Base-by-base conservation (phyloP, 2,888 invertebrate genomes). In the Perizoma flavofasciatum region DNA sequence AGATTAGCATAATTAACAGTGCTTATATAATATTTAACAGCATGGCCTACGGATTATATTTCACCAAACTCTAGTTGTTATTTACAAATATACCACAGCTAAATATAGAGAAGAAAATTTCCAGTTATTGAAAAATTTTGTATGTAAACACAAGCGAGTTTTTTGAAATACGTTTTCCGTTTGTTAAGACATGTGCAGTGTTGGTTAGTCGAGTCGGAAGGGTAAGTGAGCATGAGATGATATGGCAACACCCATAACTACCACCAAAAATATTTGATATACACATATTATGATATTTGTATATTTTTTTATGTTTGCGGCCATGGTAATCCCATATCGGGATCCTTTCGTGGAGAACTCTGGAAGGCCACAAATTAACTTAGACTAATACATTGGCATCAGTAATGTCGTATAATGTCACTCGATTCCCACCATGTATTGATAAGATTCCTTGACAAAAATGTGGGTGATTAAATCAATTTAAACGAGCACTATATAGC, bases 331-430 rank as follows among this genome's bases (percentile, higher is more conserved):
- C 72, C 71, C 68, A 55, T 62, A 59, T 61, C 11, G 70, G 72
- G 78, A 70, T 75, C 79, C 83, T 77, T 58, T 49, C 85, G 92
- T 92, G 92, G 92, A 92, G 92, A 92, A 92, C 92, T 92, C 92
- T 88, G 92, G 92, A 92, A 92, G 91, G 88, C 90, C 90, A 90
- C 89, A 81, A 66, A 76, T 71, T 72, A 77, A 75, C 75, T 72
- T 70, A 67, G 70, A 76, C 71, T 70, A 70, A 7, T 5, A 53
- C 60, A 70, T 63, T 68, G 67, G 75, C 78, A 73, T 75, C 70
- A 51, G 22, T 33, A 49, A 72, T 72, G 71, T 75, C 73, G 74
- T 74, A 67, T 69, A 72, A 70, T 73, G 75, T 77, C 76, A 75
- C 78, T 79, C 75, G 72, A 72, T 67, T 79, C 83, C 83, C 75